Conservation (phyloP, 2,888 invertebrate species). For the Romanomermis culicivorax region DNA sequence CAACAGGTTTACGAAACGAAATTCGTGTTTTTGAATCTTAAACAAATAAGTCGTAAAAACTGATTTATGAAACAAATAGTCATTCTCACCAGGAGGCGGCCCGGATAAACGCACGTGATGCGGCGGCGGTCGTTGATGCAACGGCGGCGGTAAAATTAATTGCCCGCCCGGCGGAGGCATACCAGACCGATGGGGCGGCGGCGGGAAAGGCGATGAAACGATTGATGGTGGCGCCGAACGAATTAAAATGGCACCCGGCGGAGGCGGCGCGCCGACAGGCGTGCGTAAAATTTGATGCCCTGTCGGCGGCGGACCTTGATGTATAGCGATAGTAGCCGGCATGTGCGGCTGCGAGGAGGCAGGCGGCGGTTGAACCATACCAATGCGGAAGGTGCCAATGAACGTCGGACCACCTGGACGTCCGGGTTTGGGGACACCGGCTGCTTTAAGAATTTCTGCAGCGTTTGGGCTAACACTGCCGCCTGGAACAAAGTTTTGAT, state of each 20-base stretch:
- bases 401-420: not conserved
- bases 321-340: no score
- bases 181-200: conserved; percentile 7
- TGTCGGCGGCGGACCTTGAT: no score
- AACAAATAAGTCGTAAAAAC: no score
- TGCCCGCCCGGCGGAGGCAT: conserved; percentile 11
- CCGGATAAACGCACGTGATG: not conserved
- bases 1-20: no score
- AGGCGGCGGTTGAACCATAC: no score
- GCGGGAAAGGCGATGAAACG: not conserved
- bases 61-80: no score
- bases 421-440: not conserved
- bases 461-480: no score
- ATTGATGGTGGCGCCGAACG: conserved; percentile 1
- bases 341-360: no score
- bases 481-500: no score
- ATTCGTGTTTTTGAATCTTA: no score
- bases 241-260: not conserved
- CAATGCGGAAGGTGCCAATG: conserved; percentile 9
- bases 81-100: not conserved
- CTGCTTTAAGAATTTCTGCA: no score
- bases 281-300: no score
- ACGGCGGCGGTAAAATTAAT: conserved; percentile 14
- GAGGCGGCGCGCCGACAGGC: conserved; percentile 11
- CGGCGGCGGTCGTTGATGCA: not conserved